Conservation (phyloP, 2,113 vertebrate genomes). For the Nerophis lumbriciformis region DNA sequence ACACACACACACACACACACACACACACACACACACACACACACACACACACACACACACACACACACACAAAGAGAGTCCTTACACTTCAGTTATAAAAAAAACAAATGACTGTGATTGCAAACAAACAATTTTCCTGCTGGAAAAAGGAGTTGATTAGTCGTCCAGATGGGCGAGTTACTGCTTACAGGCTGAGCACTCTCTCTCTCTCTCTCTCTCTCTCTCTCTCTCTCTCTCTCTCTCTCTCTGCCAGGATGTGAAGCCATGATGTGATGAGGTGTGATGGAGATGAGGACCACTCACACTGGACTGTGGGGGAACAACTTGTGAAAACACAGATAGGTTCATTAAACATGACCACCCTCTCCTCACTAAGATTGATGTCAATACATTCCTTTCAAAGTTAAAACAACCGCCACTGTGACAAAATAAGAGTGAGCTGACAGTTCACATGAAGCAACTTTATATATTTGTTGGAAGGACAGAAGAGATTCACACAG, state of each 20-base stretch:
- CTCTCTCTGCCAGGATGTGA: conserved; percentile 26
- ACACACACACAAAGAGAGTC: neutral
- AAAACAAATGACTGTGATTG: conserved; percentile 2
- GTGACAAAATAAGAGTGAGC: conserved; percentile 25
- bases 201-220: conserved; percentile 3
- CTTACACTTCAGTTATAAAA: neutral
- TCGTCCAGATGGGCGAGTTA: conserved; percentile 14
- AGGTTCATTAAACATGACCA: conserved; percentile 11
- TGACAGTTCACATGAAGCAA: conserved; percentile 24
- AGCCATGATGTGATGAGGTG: conserved; percentile 46
- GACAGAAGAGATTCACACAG: conserved; percentile 16
- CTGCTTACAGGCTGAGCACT: conserved; percentile 14
- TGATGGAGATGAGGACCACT: conserved; percentile 35
- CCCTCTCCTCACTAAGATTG: conserved; percentile 16
- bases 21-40: too few species aligned
- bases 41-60: neutral
- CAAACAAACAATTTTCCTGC: conserved; percentile 2
- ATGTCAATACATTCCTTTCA: conserved; percentile 29
- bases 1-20: too few species aligned
- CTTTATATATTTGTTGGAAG: conserved; percentile 12
- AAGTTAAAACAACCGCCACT: conserved; percentile 20
- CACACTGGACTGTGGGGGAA: conserved; percentile 19
- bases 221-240: neutral
- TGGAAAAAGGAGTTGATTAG: conserved; percentile 8
- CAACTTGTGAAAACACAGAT: neutral